Conservation (phyloP, 2,113 vertebrate species). For the Miniopterus natalensis region DNA sequence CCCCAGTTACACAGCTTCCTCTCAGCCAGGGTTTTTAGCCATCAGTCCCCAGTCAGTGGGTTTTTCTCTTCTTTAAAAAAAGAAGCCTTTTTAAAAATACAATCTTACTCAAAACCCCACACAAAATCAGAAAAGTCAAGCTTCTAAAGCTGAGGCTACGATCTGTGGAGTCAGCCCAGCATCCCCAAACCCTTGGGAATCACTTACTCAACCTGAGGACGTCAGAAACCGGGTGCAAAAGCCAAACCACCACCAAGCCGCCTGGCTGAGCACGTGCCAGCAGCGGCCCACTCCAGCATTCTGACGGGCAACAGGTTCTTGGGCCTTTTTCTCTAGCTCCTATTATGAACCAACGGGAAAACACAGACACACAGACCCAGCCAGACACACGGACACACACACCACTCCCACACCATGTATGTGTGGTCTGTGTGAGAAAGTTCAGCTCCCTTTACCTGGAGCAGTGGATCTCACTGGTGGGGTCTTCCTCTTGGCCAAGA, state of each 20-base stretch:
- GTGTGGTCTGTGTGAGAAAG: not conserved
- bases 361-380: no score
- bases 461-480: slow-evolving; percentile 96
- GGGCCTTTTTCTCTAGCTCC: not conserved
- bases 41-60: not conserved
- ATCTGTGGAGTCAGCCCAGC: not conserved
- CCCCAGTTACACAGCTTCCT: not conserved
- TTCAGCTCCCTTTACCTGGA: slow-evolving; percentile 91
- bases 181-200: accelerated
- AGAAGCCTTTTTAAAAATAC: not conserved
- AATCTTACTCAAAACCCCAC: not conserved
- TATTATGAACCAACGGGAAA: not conserved
- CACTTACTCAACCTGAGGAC: accelerated
- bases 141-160: not conserved
- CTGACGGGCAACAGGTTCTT: no score
- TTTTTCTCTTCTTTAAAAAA: not conserved
- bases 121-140: not conserved
- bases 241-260: not conserved
- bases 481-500: slow-evolving; percentile 96
- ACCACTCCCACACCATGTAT: not conserved
- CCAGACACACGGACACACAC: no score
- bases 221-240: not conserved
- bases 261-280: not conserved
- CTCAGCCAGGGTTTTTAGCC: not conserved
- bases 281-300: not conserved